These are phyloP conservation scores for Pao palembangensis DNA, from an alignment of 2,113 vertebrate species.

Conservation along the genomic window DNA sequence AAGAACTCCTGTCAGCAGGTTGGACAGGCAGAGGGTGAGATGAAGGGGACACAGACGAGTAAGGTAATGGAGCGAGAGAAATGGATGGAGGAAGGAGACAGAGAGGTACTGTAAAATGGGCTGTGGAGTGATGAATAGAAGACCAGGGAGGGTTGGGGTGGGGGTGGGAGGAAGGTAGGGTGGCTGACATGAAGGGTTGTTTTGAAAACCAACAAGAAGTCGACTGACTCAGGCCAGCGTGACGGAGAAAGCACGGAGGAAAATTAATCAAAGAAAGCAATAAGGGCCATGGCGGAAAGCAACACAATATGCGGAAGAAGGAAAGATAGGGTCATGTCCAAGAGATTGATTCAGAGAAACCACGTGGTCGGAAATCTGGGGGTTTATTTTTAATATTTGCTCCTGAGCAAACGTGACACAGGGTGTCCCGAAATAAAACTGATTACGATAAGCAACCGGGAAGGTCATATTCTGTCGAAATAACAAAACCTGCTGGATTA, in stretches of 20 bases:
- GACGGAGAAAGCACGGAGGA: conserved; percentile 45
- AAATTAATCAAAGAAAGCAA: conserved; percentile 68
- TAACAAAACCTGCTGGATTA: conserved; percentile 27
- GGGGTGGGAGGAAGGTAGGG: conserved; percentile 48
- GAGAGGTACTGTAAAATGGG: conserved; percentile 65
- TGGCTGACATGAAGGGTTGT: conserved; percentile 64
- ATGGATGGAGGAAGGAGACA: conserved; percentile 59
- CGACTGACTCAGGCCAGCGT: conserved; percentile 59
- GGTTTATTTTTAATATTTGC: neutral
- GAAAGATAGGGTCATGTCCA: conserved; percentile 47
- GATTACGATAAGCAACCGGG: neutral
- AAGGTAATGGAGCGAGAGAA: conserved; percentile 68
- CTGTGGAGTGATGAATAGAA: conserved; percentile 62
- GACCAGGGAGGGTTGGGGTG: conserved; percentile 46
- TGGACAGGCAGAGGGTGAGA: conserved; percentile 64
- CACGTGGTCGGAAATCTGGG: too few relatives aligned
- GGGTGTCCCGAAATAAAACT: too few relatives aligned
- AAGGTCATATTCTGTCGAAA: conserved; percentile 18
- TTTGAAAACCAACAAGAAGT: conserved; percentile 70
- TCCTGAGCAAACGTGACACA: too few relatives aligned
- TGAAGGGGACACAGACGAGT: conserved; percentile 57
- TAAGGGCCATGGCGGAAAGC: conserved; percentile 44
- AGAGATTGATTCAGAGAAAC: conserved; percentile 43
- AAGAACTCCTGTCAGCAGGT: conserved; percentile 64
- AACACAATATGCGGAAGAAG: conserved; percentile 61